A percentile compares a stretch with the other conserved stretches of the same genome.
phyloP scores from a whole-genome alignment of 2,797 vertebrate genomes.

The Chaetophractus vellerosus region DNA sequence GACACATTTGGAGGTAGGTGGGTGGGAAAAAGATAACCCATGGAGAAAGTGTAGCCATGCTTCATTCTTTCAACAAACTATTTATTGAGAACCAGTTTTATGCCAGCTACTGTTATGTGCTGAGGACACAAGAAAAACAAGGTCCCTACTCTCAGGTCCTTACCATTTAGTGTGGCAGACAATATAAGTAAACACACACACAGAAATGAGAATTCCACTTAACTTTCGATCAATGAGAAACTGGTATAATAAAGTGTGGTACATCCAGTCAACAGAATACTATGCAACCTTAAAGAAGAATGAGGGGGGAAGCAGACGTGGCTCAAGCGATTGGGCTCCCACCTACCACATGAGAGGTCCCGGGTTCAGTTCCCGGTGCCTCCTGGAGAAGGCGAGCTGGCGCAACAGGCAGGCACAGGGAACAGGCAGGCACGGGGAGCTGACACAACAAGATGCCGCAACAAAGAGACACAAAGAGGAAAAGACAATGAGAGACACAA shows the following conservation, averaged over 20 bases:
- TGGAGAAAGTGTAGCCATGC: neutral
- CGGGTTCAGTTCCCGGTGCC: no score
- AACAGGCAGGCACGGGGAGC: no score
- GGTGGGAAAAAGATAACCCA: neutral
- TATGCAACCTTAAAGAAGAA: no score
- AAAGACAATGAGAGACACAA: no score
- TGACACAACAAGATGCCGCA: no score
- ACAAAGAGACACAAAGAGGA: no score
- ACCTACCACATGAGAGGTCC: no score
- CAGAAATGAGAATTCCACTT: neutral
- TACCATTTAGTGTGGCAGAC: neutral
- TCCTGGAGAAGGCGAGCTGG: no score
- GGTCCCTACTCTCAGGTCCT: neutral
- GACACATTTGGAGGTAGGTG: neutral
- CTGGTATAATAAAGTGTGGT: neutral
- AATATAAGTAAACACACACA: neutral
- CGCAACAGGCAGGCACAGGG: no score
- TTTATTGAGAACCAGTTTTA: neutral
- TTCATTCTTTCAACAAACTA: neutral
- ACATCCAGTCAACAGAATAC: no score
- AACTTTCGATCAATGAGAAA: neutral
- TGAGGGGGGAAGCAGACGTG: no score
- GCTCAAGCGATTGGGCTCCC: no score
- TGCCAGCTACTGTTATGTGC: neutral
- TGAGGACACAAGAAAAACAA: slow-evolving; percentile 4